These are phyloP conservation scores for Temnothorax nylanderi DNA, from an alignment of 1,140 invertebrate species.

Conservation along the genomic window DNA sequence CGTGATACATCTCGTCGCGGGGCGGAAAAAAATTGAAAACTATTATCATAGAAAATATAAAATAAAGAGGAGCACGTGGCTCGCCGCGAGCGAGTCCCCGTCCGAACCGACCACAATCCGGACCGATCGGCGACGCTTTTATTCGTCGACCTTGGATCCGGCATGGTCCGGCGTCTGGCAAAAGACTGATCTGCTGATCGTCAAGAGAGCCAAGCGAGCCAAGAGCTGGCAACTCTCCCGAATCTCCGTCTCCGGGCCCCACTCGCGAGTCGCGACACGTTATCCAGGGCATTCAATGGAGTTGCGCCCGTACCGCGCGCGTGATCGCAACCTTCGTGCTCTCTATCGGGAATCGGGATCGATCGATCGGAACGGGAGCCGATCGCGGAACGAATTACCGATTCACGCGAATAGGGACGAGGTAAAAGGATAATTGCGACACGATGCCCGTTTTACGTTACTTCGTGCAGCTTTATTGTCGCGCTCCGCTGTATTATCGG, in stretches of 20 bases:
- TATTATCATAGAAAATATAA: background rate
- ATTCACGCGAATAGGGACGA: background rate
- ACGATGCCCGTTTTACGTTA: conserved; percentile 3
- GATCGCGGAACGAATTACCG: conserved; percentile 35
- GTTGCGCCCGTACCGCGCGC: background rate
- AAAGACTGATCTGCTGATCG: conserved; percentile 52
- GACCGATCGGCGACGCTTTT: background rate
- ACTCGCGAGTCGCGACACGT: background rate
- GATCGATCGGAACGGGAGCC: conserved; percentile 37
- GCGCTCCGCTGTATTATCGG: background rate
- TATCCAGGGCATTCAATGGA: background rate
- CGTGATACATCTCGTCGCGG: background rate
- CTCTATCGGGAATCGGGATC: conserved; percentile 8
- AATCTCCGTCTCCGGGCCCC: background rate
- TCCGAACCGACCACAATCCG: too few relatives aligned
- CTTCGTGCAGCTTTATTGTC: background rate
- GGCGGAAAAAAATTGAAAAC: background rate
- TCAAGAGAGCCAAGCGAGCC: background rate
- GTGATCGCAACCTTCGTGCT: conserved; percentile 59
- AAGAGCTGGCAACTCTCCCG: conserved; percentile 11
- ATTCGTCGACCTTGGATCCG: conserved; percentile 13
- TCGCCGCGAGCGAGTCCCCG: too few relatives aligned
- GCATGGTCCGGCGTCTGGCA: conserved; percentile 21
- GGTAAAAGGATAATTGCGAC: conserved; percentile 23
- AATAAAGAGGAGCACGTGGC: background rate